phyloP scores from a whole-genome alignment of 2,888 invertebrate species.

The Scotopteryx bipunctaria region DNA sequence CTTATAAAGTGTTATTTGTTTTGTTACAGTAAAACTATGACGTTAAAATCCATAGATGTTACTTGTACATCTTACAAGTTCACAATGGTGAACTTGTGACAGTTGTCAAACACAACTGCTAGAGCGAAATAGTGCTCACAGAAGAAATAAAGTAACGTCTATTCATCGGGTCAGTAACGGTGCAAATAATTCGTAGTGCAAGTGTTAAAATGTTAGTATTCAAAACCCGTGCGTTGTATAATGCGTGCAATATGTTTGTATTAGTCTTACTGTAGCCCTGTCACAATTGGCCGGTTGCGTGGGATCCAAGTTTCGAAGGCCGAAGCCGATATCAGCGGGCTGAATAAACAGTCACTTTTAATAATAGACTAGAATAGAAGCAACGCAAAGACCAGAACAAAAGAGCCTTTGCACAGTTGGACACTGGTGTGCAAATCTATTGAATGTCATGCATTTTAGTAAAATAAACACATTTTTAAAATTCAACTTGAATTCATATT shows the following conservation, averaged over 20 bases:
- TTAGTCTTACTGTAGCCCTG: conserved; percentile 74
- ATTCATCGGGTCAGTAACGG: conserved; percentile 6
- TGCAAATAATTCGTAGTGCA: conserved; percentile 25
- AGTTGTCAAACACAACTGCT: too few relatives aligned
- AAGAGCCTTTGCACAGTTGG: conserved; percentile 34
- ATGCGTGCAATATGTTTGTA: conserved; percentile 58
- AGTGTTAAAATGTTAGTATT: conserved; percentile 31
- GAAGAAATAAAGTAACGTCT: not conserved
- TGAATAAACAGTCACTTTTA: conserved; percentile 60
- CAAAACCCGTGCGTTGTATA: conserved; percentile 43
- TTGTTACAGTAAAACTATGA: too few relatives aligned
- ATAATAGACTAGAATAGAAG: conserved; percentile 33
- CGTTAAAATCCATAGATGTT: too few relatives aligned
- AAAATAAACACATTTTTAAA: not conserved
- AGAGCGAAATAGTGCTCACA: not conserved
- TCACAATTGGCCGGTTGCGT: conserved; percentile 71
- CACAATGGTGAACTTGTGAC: too few relatives aligned
- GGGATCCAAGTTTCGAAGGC: conserved; percentile 74
- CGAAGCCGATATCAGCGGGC: conserved; percentile 75
- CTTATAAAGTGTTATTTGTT: not conserved
- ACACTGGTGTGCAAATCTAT: conserved; percentile 20
- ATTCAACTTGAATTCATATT: not conserved
- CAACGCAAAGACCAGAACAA: conserved; percentile 45
- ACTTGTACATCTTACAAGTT: too few relatives aligned
- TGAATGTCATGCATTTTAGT: conserved; percentile 2